A percentile compares a stretch with the other conserved stretches of the same genome.
These are phyloP conservation scores for Loris lydekkerianus DNA, from an alignment of 2,797 vertebrate species.

Conservation along the genomic window DNA sequence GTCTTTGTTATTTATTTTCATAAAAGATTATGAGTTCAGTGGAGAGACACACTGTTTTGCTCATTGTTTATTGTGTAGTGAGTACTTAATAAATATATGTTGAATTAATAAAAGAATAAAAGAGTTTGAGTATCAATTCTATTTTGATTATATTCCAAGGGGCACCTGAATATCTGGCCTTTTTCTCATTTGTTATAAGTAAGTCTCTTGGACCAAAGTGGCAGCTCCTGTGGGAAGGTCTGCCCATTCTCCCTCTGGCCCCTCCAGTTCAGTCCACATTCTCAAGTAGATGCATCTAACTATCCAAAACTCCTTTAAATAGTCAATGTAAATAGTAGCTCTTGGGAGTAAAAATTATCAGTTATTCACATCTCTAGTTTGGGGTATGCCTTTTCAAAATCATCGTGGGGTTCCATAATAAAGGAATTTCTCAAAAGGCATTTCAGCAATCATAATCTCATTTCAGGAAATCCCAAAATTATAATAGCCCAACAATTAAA, in stretches of 20 bases:
- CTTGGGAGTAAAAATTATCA: neutral
- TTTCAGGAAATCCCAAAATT: neutral
- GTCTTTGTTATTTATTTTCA: neutral
- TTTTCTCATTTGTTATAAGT: neutral
- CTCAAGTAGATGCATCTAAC: neutral
- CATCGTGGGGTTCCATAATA: neutral
- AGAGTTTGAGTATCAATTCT: neutral
- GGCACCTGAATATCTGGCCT: neutral
- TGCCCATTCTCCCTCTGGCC: neutral
- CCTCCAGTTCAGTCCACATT: neutral
- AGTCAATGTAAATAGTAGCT: neutral
- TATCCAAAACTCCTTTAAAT: neutral
- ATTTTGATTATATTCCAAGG: neutral
- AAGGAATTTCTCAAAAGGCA: neutral
- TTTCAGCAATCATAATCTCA: neutral
- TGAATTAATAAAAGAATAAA: neutral
- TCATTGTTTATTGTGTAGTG: neutral
- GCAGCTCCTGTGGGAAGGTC: neutral
- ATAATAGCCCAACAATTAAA: neutral
- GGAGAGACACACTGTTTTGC: neutral
- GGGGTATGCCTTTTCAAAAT: neutral
- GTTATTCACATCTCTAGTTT: neutral
- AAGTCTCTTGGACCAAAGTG: neutral
- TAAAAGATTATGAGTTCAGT: neutral
- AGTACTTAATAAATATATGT: neutral